Base-by-base conservation (phyloP, 2,888 invertebrate genomes). In the Chloromyia formosa region DNA sequence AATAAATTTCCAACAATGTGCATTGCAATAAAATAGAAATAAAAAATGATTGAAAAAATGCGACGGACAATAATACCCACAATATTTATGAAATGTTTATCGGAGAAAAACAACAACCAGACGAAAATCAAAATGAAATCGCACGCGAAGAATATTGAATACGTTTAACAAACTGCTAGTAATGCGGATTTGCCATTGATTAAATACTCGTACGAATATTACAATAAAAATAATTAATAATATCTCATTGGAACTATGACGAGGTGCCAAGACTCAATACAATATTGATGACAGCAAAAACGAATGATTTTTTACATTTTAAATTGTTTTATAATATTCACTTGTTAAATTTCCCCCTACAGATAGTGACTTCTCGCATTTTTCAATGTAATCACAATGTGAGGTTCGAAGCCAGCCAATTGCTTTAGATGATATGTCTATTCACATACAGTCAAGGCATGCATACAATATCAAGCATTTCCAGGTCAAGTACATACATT, bases 1-100 rank as follows among this genome's bases (percentile, higher is more conserved):
- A 73, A 73, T 73, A 61, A 73, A 49, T 60, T 35, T 42, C 20
- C 61, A 49, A n/a, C n/a, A n/a, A 49, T n/a, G 45, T 73, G 42
- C 60, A 35, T 54, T 49, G 49, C 12, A 49, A 49, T 12, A n/a
- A 49, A 49, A 49, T 49, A 49, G 10, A 7, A 49, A 49, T 3
- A n/a, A 49, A 9, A 42, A 5, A 42, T 42, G 42, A 12, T n/a
- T 12, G 42, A 42, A 49, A 49, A 12, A 49, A n/a, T n/a, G 49
- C 16, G 49, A n/a, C 12, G 16, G 49, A 49, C 49, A 49, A 49
- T 49, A 49, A 49, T 5, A 49, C 49, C 49, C 12, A 49, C 49
- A 49, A 12, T 49, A 49, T n/a, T 5, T n/a, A 10, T 49, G 14
- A n/a, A 35, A 7, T 35, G 27, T 7, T 35, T 35, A 35, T 35